These are phyloP conservation scores for Limnephilus lunatus DNA, from an alignment of 2,888 invertebrate genomes.

Conservation along the genomic window DNA sequence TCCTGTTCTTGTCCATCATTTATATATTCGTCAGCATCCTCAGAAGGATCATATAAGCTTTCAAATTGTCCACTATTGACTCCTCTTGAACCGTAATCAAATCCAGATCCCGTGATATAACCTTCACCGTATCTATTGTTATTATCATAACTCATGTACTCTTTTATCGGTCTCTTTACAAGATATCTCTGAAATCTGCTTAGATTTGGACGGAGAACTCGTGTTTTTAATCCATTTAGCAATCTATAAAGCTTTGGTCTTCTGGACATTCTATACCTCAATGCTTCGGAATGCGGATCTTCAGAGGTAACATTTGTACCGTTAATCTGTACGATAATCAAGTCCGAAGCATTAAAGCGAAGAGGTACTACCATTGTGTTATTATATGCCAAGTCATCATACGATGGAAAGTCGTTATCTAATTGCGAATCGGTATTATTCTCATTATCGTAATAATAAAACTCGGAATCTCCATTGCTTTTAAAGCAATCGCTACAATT, in stretches of 20 bases:
- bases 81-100: conserved; percentile 25
- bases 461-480: conserved; percentile 59
- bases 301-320: conserved; percentile 19
- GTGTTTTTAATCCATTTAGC: conserved; percentile 60
- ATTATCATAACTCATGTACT: conserved; percentile 4
- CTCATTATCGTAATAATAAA: conserved; percentile 66
- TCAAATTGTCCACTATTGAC: conserved; percentile 8
- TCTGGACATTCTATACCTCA: conserved; percentile 54
- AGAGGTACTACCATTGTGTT: background rate
- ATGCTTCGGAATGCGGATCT: conserved; percentile 62
- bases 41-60: conserved; percentile 28
- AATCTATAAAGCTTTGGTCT: conserved; percentile 60
- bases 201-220: conserved; percentile 58
- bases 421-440: conserved; percentile 61
- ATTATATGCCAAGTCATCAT: conserved; percentile 52
- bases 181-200: conserved; percentile 58
- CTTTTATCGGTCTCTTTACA: conserved; percentile 58
- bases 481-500: conserved; percentile 55
- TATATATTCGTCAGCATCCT: conserved; percentile 58
- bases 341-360: background rate
- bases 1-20: conserved; percentile 58
- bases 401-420: conserved; percentile 59
- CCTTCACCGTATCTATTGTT: conserved; percentile 22
- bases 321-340: background rate
- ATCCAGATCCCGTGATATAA: background rate